These are phyloP conservation scores for Gryllus bimaculatus DNA, from an alignment of 1,140 invertebrate genomes.

Conservation along the genomic window DNA sequence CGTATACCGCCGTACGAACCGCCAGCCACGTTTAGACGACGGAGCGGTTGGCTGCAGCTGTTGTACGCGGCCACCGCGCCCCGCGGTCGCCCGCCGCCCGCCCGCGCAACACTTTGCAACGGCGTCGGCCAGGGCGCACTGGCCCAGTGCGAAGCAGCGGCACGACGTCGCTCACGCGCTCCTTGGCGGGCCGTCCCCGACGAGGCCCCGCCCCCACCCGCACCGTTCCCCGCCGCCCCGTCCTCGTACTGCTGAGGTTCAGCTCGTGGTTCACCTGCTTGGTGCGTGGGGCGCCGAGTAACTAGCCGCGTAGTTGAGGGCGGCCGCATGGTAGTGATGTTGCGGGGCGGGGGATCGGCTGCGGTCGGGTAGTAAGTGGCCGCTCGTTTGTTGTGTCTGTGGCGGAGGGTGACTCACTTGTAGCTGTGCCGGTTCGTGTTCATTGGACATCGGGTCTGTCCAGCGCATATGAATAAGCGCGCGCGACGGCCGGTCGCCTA, in stretches of 20 bases:
- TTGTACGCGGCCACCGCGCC: conserved; percentile 20
- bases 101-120: conserved; percentile 31
- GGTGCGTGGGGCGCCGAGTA: neutral
- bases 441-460: conserved; percentile 18
- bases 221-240: conserved; percentile 19
- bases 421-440: conserved; percentile 18
- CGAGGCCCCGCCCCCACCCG: neutral
- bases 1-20: conserved; percentile 45
- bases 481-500: too few species aligned
- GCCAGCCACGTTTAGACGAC: conserved; percentile 40
- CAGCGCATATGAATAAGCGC: conserved; percentile 12
- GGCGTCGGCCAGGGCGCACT: conserved; percentile 25
- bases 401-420: conserved; percentile 17
- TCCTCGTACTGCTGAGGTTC: conserved; percentile 12
- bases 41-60: conserved; percentile 33
- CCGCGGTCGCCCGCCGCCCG: conserved; percentile 30
- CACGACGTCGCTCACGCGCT: conserved; percentile 23
- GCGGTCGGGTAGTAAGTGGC: conserved; percentile 8
- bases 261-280: neutral
- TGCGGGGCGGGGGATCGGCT: conserved; percentile 8
- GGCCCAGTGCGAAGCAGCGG: conserved; percentile 12
- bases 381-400: conserved; percentile 19
- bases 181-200: conserved; percentile 23
- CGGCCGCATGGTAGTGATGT: neutral
- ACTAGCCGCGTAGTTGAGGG: conserved; percentile 10